phyloP scores from a whole-genome alignment of 23 tunicate species.

The Clavelina lepadiformis region DNA sequence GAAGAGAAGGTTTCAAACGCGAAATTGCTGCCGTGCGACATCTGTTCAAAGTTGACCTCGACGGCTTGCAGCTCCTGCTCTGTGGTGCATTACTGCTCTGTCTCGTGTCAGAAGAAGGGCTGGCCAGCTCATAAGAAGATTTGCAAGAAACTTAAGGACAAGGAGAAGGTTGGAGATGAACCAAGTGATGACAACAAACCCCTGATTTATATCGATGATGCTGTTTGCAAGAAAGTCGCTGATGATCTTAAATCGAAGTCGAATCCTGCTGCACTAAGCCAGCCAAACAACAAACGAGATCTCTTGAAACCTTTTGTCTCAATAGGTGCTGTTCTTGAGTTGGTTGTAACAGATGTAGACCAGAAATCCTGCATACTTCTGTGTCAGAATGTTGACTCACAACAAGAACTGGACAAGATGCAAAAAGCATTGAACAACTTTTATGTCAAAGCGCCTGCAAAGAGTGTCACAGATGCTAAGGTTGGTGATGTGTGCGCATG shows the following conservation, averaged over 20 bases:
- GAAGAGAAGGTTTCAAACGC: not conserved
- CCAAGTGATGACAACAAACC: constrained; percentile 10
- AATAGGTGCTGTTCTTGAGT: not conserved
- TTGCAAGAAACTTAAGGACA: constrained; percentile 19
- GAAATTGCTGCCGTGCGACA: constrained; percentile 6
- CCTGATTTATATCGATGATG: constrained; percentile 5
- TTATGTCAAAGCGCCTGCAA: not conserved
- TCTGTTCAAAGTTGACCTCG: constrained; percentile 10
- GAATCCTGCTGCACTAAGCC: too few relatives aligned
- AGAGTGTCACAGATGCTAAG: not conserved
- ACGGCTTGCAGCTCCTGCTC: constrained; percentile 16
- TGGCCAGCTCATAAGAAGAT: constrained; percentile 50
- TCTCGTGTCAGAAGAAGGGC: constrained; percentile 41
- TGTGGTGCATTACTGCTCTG: constrained; percentile 34
- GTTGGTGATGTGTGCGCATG: constrained; percentile 32
- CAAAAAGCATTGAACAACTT: constrained; percentile 7
- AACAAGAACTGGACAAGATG: not conserved
- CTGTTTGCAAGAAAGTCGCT: constrained; percentile 10
- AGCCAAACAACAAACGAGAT: too few relatives aligned
- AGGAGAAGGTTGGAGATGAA: not conserved
- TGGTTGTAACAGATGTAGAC: constrained; percentile 19
- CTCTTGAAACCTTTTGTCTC: not conserved
- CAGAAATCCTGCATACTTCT: not conserved
- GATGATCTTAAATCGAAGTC: constrained; percentile 8
- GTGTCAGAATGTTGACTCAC: constrained; percentile 3